These are phyloP conservation scores for Oceanites oceanicus DNA, from an alignment of 2,113 vertebrate genomes.

Conservation along the genomic window DNA sequence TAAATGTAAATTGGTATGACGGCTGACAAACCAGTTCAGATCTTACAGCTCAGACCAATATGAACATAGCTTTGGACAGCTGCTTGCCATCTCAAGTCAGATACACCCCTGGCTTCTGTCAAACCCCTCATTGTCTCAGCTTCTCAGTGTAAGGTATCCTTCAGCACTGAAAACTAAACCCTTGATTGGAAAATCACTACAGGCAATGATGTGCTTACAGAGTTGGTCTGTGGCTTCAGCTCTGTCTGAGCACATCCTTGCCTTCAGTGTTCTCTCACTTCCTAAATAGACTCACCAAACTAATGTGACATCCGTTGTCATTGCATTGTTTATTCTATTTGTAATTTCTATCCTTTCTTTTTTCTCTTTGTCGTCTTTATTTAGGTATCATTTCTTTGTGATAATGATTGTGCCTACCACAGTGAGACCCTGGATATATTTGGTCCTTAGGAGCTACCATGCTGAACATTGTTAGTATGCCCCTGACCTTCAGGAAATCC, in stretches of 20 bases:
- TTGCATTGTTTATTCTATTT: not conserved
- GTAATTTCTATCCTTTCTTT: not conserved
- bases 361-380: not conserved
- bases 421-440: not conserved
- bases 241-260: not conserved
- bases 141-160: not conserved
- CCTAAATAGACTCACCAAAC: not conserved
- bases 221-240: not conserved
- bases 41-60: not conserved
- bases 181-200: not conserved
- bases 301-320: not conserved
- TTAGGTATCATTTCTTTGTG: not conserved
- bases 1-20: not conserved
- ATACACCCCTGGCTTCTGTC: not conserved
- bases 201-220: not conserved
- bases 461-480: fast-evolving
- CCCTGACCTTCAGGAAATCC: not conserved
- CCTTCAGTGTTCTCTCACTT: not conserved
- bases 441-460: not conserved
- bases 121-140: not conserved
- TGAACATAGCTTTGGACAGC: not conserved
- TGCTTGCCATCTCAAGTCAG: not conserved
- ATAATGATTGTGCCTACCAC: not conserved
- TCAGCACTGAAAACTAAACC: not conserved
- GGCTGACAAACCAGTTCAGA: constrained; percentile 3